Evolutionary conservation across 2,113 vertebrate genomes (phyloP), one percentile per base, ranked within the genome.

Genomic region (Pomatostomus ruficeps): DNA sequence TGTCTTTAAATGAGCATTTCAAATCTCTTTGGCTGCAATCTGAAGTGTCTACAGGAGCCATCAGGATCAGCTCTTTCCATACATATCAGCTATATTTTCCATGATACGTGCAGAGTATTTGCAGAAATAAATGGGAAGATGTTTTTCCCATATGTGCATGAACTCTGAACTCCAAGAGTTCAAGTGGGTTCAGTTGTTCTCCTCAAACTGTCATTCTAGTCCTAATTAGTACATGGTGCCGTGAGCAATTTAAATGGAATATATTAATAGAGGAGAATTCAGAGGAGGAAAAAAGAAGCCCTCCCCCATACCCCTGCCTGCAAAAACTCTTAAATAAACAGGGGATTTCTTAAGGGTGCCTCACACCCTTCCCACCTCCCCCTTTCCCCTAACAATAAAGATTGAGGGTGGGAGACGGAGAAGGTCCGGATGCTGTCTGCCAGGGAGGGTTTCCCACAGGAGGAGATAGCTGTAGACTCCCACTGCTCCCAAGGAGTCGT

Each of bases 181-280:
- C 83, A 93, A 93, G 65, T 85, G 85, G 72, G 73, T 95, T 96
- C 91, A 80, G 84, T 91, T 66, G 72, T 78, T 82, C 76, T 95
- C 94, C 95, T 88, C 85, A 89, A 72, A 97, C 74, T 87, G 57
- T 83, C 86, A 91, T 68, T 95, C 85, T 93, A 89, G 67, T 72
- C 54, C 78, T 91, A 90, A 78, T 95, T 89, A 97, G 96, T 97
- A 82, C 91, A 88, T 87, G 68, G 72, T 62, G 95, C 89, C 88
- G 85, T 97, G 93, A 97, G 96, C 96, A 96, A 97, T 97, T 97
- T 97, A 97, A 97, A 97, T 96, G 93, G 96, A 96, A 97, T 97
- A 97, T 97, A 97, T 97, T 96, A 96, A 96, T 95, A 96, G 95
- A 95, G 85, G 72, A 95, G 96, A 96, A 96, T 95, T 95, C 95